These are phyloP conservation scores for Anser brachyrhynchus DNA, from an alignment of 2,113 vertebrate genomes.

Conservation along the genomic window DNA sequence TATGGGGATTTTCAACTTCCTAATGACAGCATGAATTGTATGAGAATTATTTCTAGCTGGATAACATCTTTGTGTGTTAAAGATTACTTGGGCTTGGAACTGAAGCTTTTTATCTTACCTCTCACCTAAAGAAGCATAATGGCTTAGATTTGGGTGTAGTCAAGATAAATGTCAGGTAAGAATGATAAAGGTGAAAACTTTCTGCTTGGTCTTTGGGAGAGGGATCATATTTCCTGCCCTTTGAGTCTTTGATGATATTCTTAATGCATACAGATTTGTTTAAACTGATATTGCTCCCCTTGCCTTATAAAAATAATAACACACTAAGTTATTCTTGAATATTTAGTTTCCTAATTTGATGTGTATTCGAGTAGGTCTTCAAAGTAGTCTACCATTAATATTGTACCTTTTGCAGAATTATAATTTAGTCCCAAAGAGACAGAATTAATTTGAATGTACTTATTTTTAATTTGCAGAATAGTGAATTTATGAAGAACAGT, in stretches of 20 bases:
- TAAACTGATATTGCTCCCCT: neutral
- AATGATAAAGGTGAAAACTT: neutral
- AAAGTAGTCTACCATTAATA: neutral
- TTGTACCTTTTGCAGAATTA: neutral
- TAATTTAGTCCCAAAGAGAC: neutral
- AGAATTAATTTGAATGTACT: neutral
- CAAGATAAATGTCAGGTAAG: neutral
- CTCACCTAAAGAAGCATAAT: neutral
- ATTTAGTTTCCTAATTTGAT: neutral
- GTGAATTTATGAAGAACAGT: neutral
- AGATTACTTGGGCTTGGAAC: neutral
- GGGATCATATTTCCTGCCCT: neutral
- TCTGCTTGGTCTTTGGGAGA: neutral
- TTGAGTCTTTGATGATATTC: neutral
- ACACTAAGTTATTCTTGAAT: neutral
- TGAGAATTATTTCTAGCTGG: neutral
- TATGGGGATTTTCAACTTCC: neutral
- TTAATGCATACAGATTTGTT: neutral
- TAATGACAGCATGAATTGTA: neutral
- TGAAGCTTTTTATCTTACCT: neutral
- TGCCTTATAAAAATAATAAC: neutral
- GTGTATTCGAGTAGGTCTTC: neutral
- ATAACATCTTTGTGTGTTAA: neutral
- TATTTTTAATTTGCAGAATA: slow-evolving; percentile 11
- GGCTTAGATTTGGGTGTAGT: neutral